Base-by-base conservation (phyloP, 1,140 invertebrate species). In the Rhyacophila brunnea region DNA sequence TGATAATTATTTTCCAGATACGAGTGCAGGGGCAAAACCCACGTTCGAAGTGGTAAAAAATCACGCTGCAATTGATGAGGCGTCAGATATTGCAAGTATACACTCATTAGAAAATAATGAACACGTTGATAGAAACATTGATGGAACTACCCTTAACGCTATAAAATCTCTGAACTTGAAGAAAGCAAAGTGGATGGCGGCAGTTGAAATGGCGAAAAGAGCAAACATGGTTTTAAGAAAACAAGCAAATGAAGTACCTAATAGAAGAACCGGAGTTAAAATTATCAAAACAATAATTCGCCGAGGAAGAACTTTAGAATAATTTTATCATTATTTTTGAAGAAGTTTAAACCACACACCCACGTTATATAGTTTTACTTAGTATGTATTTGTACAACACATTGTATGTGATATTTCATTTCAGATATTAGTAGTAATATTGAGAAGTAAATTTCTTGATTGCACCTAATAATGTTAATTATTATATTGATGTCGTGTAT, bases 181-280 rank as follows among this genome's bases (percentile, higher is more conserved):
- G 20, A 48, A 19, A 28, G 54, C 54, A 9, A 57, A 57, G 13
- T 15, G 28, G 14, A 11, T 50, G 10, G 63, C 58, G 0, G 38
- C 55, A 4, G 58, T 18, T 7, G 63, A 61, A 34, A 65, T 65
- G 50, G 58, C 63, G 2, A 47, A 47, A 11, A 54, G 46, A 50
- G 58, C 55, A 10, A 61, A 58, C 11, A 45, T 36, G 9, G 7
- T 65, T 4, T 40, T 65, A 17, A 17, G 58, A 13, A 49, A 38
- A 40, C 58, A 65, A 23, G 6, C 19, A 4, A 6, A 28, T 0
- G 44, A 52, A 7, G 44, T 43, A 40, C 58, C 63, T 1, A 58
- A 65, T 28, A 61, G 50, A 51, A 50, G 49, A 35, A 50, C 44
- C 6, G 58, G 49, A n/a, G 54, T 65, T 6, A 50, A 54, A 47